These are phyloP conservation scores for Philhelius pedissequus DNA, from an alignment of 2,888 invertebrate species.

Conservation along the genomic window DNA sequence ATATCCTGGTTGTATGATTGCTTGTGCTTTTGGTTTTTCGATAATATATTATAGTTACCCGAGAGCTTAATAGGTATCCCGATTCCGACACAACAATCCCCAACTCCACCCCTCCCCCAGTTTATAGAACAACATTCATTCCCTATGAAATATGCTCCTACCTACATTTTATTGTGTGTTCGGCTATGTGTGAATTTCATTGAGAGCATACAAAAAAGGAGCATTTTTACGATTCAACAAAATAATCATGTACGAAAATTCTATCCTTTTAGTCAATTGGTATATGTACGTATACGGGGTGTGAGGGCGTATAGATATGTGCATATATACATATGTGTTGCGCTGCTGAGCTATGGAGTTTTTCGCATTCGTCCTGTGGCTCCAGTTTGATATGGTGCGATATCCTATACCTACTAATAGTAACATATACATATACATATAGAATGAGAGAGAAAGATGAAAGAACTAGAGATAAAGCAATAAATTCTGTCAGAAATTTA, in stretches of 20 bases:
- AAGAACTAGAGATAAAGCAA: slow-evolving; percentile 80
- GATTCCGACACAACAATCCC: slow-evolving; percentile 8
- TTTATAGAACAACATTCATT: slow-evolving; percentile 32
- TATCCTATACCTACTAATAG: slow-evolving; percentile 65
- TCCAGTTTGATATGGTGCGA: slow-evolving; percentile 41
- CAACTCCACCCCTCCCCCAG: neutral
- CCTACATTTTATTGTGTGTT: slow-evolving; percentile 61
- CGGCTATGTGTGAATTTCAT: slow-evolving; percentile 67
- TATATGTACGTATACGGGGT: slow-evolving; percentile 21
- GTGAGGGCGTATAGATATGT: slow-evolving; percentile 18
- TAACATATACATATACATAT: neutral
- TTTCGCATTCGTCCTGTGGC: slow-evolving; percentile 67
- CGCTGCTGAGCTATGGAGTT: slow-evolving; percentile 64
- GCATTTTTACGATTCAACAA: slow-evolving; percentile 67
- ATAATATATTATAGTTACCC: slow-evolving; percentile 69
- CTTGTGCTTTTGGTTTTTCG: slow-evolving; percentile 69
- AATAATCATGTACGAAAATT: slow-evolving; percentile 68
- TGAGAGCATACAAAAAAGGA: slow-evolving; percentile 65
- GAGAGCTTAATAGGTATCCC: slow-evolving; percentile 68
- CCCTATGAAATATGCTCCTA: slow-evolving; percentile 65
- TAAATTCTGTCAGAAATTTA: slow-evolving; percentile 80
- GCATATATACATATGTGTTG: slow-evolving; percentile 27
- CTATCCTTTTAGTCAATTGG: slow-evolving; percentile 69
- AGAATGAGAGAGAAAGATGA: slow-evolving; percentile 72
- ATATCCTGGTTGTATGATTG: slow-evolving; percentile 71